Conservation (phyloP, 2,888 invertebrate genomes). For the Drosophila setosimentum region DNA sequence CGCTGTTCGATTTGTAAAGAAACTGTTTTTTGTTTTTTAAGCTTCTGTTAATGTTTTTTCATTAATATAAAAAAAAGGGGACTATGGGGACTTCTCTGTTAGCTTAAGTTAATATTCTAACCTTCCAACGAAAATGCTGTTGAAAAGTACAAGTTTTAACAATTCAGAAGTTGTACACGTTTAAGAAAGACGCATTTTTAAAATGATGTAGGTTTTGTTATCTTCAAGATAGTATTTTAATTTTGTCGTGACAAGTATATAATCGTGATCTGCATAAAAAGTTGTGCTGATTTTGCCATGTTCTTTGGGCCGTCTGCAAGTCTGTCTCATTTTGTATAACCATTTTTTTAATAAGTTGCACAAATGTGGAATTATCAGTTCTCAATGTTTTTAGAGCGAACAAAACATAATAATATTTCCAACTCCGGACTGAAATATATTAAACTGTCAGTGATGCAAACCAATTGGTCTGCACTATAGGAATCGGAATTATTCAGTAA, state of each 20-base stretch:
- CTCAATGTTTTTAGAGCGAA: background rate
- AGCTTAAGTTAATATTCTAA: too few relatives aligned
- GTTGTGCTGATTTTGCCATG: background rate
- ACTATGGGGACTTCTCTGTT: too few relatives aligned
- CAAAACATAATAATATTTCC: background rate
- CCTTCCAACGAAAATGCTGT: too few relatives aligned
- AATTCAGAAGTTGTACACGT: background rate
- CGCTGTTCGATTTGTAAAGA: too few relatives aligned
- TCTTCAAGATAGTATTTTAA: background rate
- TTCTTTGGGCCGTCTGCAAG: too few relatives aligned
- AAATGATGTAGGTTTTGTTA: background rate
- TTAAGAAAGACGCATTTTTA: background rate
- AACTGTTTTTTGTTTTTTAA: too few relatives aligned
- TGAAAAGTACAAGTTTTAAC: too few relatives aligned
- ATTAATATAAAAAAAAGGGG: too few relatives aligned
- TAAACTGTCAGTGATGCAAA: background rate
- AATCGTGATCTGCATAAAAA: background rate
- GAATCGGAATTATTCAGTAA: background rate
- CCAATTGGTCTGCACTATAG: background rate
- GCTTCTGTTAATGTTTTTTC: too few relatives aligned
- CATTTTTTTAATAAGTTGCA: background rate
- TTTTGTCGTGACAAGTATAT: background rate
- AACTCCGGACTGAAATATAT: background rate
- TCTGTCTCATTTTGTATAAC: too few relatives aligned
- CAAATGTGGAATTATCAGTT: background rate